A percentile compares a stretch with the other conserved stretches of the same genome.
These are phyloP conservation scores for Prunella strophiata DNA, from an alignment of 2,797 vertebrate genomes.

Conservation along the genomic window DNA sequence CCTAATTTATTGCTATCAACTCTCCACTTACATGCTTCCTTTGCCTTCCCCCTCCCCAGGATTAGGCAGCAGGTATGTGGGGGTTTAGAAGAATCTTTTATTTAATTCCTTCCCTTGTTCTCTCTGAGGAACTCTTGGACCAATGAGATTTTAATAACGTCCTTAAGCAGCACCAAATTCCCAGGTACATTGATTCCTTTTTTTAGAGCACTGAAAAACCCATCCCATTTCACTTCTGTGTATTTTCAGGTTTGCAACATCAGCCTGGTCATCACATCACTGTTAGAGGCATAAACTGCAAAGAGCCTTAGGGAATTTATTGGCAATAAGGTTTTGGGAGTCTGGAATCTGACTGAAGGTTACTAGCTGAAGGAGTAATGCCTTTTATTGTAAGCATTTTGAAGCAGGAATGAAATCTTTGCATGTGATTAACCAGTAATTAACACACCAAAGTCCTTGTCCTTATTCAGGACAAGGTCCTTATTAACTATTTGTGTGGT, in stretches of 20 bases:
- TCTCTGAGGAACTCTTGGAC: background rate
- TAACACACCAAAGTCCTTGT: background rate
- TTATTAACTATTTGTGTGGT: background rate
- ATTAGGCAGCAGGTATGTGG: background rate
- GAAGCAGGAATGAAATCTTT: background rate
- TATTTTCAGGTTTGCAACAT: background rate
- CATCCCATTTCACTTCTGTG: background rate
- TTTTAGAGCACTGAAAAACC: background rate
- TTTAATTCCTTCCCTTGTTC: background rate
- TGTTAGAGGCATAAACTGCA: background rate
- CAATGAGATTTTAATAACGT: background rate
- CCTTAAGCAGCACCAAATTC: background rate
- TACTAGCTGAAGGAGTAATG: background rate
- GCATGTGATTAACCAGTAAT: background rate
- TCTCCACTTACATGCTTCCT: background rate
- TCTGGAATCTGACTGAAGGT: background rate
- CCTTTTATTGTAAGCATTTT: background rate
- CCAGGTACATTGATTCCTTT: background rate
- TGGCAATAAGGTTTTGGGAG: background rate
- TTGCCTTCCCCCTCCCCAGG: background rate
- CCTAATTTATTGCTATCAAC: background rate
- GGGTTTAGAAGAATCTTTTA: background rate
- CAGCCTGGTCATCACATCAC: background rate
- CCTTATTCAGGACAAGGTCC: background rate
- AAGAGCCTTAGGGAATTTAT: background rate